Evolutionary conservation across 2,113 vertebrate genomes (phyloP).

Genomic region (Rana temporaria): DNA sequence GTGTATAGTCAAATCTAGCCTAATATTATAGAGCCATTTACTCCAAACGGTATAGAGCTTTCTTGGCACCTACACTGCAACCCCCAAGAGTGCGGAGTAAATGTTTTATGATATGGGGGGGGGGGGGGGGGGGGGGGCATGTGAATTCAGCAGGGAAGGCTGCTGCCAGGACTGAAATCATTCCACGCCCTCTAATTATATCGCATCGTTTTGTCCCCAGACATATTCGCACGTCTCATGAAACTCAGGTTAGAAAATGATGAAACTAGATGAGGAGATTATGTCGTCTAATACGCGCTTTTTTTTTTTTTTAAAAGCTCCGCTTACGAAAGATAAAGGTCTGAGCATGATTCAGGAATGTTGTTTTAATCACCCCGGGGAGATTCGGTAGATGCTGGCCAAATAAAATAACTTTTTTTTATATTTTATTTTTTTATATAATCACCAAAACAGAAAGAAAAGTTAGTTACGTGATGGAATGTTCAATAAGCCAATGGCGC

Average conservation of each 20-base stretch:
- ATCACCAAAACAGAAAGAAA: constrained; percentile 17
- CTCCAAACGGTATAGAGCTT: no score
- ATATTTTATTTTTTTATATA: constrained; percentile 1
- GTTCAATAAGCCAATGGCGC: not conserved
- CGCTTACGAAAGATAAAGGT: not conserved
- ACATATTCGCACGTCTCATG: not conserved
- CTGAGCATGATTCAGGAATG: constrained; percentile 2
- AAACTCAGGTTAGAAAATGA: not conserved
- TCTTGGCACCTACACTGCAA: no score
- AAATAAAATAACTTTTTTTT: constrained; percentile 38
- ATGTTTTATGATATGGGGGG: no score
- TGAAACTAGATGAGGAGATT: not conserved
- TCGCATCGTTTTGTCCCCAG: not conserved
- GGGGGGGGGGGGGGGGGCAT: no score
- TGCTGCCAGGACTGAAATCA: not conserved
- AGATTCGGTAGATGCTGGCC: not conserved
- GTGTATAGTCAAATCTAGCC: no score
- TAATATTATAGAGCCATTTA: no score
- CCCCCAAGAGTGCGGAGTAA: no score
- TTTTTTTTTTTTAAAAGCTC: no score
- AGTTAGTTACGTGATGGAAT: not conserved
- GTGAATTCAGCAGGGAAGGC: no score
- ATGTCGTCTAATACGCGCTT: not conserved
- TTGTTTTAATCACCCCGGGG: constrained; percentile 21
- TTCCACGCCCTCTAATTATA: not conserved